These are phyloP conservation scores for Drosophila sechellia DNA, from an alignment of 1,140 invertebrate genomes.

Conservation along the genomic window DNA sequence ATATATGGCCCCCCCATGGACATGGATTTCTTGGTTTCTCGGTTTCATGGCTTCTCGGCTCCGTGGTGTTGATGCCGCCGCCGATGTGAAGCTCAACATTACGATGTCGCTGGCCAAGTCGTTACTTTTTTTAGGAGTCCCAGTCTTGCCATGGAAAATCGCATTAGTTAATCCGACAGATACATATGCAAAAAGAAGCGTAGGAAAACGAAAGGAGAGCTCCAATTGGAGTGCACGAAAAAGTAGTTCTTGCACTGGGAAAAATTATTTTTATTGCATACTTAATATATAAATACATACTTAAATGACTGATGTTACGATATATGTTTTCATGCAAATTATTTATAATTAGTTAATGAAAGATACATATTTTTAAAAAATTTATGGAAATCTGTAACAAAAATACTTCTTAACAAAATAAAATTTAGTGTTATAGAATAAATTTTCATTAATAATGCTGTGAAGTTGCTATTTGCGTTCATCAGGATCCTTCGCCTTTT, in stretches of 20 bases:
- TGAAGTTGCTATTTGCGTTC: too few species aligned
- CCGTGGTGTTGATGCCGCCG: constrained; percentile 38
- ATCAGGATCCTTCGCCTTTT: too few species aligned
- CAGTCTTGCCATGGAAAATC: constrained; percentile 63
- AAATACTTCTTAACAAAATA: too few species aligned
- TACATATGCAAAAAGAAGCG: constrained; percentile 52
- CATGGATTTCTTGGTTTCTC: constrained; percentile 21
- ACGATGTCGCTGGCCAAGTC: constrained; percentile 57
- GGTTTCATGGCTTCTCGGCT: constrained; percentile 19
- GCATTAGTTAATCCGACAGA: constrained; percentile 81
- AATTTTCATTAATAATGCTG: too few species aligned
- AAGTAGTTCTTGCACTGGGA: constrained; percentile 26
- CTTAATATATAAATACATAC: too few species aligned
- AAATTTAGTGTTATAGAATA: too few species aligned
- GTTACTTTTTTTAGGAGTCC: constrained; percentile 74
- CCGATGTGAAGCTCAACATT: constrained; percentile 29
- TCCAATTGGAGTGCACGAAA: constrained; percentile 14
- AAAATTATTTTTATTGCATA: not conserved
- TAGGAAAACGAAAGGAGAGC: constrained; percentile 6
- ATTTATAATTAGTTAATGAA: too few species aligned
- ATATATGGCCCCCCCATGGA: constrained; percentile 59
- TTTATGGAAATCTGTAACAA: too few species aligned
- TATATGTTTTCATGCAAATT: too few species aligned
- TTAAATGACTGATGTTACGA: too few species aligned
- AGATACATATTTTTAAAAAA: too few species aligned